Evolutionary conservation across 2,113 vertebrate species (phyloP).

Genomic region (Sapajus apella): DNA sequence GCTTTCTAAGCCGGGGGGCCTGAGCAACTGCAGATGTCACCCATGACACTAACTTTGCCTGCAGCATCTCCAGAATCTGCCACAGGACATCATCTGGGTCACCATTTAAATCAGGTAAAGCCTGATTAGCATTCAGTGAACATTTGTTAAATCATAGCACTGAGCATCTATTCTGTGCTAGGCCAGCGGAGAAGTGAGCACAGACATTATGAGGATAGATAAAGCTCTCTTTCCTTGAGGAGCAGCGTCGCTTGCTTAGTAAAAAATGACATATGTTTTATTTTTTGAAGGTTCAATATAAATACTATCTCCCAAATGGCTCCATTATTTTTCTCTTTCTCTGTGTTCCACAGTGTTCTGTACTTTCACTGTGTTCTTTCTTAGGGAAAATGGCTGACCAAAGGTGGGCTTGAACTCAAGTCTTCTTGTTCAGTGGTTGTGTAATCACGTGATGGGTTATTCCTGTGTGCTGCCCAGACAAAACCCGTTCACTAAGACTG

Average conservation of each 20-base stretch:
- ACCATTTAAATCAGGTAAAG: background rate
- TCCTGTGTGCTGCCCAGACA: too few relatives aligned
- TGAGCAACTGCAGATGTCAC: background rate
- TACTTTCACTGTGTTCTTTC: background rate
- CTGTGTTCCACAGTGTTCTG: background rate
- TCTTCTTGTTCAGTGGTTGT: background rate
- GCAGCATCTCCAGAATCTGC: background rate
- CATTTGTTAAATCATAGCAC: background rate
- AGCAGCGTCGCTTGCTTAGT: background rate
- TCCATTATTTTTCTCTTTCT: background rate
- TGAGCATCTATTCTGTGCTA: background rate
- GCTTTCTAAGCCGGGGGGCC: background rate
- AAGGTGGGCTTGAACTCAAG: background rate
- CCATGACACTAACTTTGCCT: background rate
- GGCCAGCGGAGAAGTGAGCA: background rate
- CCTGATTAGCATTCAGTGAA: too few relatives aligned
- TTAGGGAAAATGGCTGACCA: background rate
- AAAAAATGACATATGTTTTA: background rate
- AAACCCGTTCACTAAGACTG: too few relatives aligned
- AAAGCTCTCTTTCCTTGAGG: background rate
- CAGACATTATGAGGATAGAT: background rate
- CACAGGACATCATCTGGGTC: background rate
- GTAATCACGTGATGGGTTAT: too few relatives aligned
- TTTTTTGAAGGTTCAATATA: background rate
- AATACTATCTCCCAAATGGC: background rate